Conservation (phyloP, 2,888 invertebrate genomes). For the Portevinia maculata region DNA sequence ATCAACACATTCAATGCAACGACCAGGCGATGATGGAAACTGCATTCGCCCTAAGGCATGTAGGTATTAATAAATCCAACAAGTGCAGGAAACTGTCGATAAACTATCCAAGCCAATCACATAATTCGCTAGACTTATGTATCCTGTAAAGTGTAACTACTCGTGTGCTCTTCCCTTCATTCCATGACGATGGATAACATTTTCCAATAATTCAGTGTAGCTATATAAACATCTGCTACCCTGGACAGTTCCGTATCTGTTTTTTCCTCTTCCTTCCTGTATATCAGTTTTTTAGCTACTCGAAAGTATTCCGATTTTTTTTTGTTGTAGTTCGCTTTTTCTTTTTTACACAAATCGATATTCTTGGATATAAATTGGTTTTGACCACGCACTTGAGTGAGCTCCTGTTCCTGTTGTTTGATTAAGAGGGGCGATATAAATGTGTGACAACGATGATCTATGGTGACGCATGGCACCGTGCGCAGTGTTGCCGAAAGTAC, state of each 20-base stretch:
- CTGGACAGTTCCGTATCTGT: background rate
- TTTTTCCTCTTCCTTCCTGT: background rate
- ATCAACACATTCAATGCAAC: background rate
- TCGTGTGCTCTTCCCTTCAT: background rate
- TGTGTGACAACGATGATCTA: background rate
- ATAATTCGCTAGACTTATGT: slow-evolving; percentile 16
- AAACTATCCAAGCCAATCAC: slow-evolving; percentile 34
- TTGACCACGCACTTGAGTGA: slow-evolving; percentile 32
- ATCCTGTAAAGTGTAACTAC: background rate
- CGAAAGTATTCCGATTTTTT: too few relatives aligned
- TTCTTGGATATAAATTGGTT: slow-evolving; percentile 7
- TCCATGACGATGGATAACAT: slow-evolving; percentile 11
- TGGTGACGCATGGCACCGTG: background rate
- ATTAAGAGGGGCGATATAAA: background rate
- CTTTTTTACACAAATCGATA: background rate
- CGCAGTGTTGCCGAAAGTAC: too few relatives aligned
- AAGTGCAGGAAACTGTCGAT: slow-evolving; percentile 21
- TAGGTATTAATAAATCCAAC: slow-evolving; percentile 2
- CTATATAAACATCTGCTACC: slow-evolving; percentile 20
- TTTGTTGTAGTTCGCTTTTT: slow-evolving; percentile 7
- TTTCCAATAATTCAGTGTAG: slow-evolving; percentile 21
- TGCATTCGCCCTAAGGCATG: background rate
- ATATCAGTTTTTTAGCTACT: background rate
- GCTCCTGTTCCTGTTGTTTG: background rate
- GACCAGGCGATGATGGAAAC: background rate